These are phyloP conservation scores for Mycalesis mineus DNA, from an alignment of 2,888 invertebrate genomes.

Conservation along the genomic window DNA sequence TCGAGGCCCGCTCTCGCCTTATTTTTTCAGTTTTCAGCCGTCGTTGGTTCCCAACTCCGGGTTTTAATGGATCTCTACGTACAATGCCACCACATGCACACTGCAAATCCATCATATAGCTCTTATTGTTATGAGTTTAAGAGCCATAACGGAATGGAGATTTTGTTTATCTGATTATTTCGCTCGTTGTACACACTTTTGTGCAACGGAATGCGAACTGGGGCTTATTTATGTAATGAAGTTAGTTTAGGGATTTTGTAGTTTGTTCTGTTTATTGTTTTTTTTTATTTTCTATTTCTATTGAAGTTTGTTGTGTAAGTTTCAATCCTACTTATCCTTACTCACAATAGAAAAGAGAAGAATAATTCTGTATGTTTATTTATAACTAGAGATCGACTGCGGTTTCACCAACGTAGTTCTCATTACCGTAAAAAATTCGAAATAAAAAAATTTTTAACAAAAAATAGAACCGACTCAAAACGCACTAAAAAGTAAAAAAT, in stretches of 20 bases:
- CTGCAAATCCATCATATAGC: not conserved
- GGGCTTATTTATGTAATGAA: slow-evolving; percentile 5
- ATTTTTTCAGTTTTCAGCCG: slow-evolving; percentile 23
- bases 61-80: slow-evolving; percentile 17
- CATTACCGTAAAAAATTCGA: too few relatives aligned
- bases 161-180: slow-evolving; percentile 3
- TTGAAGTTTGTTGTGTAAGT: not conserved
- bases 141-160: not conserved
- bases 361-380: too few relatives aligned
- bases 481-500: too few relatives aligned
- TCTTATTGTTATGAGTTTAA: not conserved
- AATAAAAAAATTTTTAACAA: too few relatives aligned
- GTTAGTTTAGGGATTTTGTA: not conserved
- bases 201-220: not conserved
- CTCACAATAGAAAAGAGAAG: too few relatives aligned
- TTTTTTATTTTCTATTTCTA: not conserved
- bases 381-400: too few relatives aligned
- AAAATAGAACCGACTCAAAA: too few relatives aligned
- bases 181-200: not conserved
- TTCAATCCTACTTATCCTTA: too few relatives aligned
- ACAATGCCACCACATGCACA: not conserved
- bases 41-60: slow-evolving; percentile 24
- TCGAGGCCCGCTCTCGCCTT: slow-evolving; percentile 21
- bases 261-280: not conserved
- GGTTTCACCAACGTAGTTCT: too few relatives aligned